These are phyloP conservation scores for Boleophthalmus pectinirostris DNA, from an alignment of 2,113 vertebrate species.

Conservation along the genomic window DNA sequence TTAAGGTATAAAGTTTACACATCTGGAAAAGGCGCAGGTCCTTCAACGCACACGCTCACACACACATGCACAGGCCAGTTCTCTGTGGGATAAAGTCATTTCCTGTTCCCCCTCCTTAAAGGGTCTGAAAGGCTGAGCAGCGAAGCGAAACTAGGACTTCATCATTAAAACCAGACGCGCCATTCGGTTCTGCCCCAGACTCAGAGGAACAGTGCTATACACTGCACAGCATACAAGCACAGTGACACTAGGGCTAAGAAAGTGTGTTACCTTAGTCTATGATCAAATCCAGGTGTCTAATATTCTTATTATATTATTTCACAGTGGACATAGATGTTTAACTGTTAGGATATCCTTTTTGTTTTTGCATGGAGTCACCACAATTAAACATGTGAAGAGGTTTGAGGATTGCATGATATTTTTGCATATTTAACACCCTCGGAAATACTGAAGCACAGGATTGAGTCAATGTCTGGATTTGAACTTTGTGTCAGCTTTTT, in stretches of 20 bases:
- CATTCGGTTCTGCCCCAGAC: constrained; percentile 25
- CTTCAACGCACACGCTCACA: constrained; percentile 8
- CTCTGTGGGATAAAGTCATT: constrained; percentile 76
- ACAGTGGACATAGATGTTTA: neutral
- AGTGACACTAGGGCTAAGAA: constrained; percentile 13
- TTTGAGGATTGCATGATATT: neutral
- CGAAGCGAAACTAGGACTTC: constrained; percentile 62
- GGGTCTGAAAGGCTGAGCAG: constrained; percentile 53
- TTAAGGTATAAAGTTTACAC: constrained; percentile 30
- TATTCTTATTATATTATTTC: neutral
- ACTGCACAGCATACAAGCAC: constrained; percentile 13
- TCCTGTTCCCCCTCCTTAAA: constrained; percentile 61
- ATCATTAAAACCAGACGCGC: constrained; percentile 75
- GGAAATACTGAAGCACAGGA: neutral
- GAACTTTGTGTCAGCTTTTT: too few relatives aligned
- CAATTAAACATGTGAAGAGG: neutral
- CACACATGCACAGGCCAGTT: constrained; percentile 51
- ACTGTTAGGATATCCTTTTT: neutral
- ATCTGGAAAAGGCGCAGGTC: constrained; percentile 63
- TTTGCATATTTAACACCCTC: too few relatives aligned
- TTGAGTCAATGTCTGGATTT: neutral
- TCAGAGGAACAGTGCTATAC: constrained; percentile 38
- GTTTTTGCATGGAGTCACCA: neutral
- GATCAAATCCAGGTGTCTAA: neutral
- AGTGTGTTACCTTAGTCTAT: neutral